phyloP scores from a whole-genome alignment of 2,888 invertebrate genomes.

The Aleiodes alternator region DNA sequence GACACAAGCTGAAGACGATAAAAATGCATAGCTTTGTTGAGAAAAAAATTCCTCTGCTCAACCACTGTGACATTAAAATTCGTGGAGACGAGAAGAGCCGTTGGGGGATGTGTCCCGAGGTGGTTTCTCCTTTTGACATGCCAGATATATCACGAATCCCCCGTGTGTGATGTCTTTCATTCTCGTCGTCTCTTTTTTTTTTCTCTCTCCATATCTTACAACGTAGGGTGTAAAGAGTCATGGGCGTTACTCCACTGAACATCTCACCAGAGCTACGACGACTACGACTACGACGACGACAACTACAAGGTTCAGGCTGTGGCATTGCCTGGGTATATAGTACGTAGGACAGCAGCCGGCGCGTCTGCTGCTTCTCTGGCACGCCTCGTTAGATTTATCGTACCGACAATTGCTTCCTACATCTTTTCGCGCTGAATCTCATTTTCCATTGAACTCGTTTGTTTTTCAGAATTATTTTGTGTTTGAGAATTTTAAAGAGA shows the following conservation, averaged over 20 bases:
- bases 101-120: no score
- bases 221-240: constrained; percentile 25
- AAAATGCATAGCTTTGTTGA: constrained; percentile 9
- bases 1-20: not conserved
- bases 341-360: constrained; percentile 45
- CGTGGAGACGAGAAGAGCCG: no score
- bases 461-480: constrained; percentile 5
- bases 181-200: constrained; percentile 15
- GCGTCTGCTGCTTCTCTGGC: constrained; percentile 61
- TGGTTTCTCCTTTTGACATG: constrained; percentile 42
- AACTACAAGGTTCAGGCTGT: constrained; percentile 36
- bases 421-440: constrained; percentile 48
- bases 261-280: constrained; percentile 12
- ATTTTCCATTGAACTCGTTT: constrained; percentile 21
- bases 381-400: constrained; percentile 69
- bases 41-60: not conserved
- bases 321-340: constrained; percentile 24
- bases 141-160: constrained; percentile 10
- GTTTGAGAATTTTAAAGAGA: not conserved
- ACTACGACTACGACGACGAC: not conserved
- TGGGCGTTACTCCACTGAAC: constrained; percentile 32
- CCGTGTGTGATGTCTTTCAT: constrained; percentile 41
- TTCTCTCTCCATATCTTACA: constrained; percentile 45
- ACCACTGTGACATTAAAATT: constrained; percentile 11
- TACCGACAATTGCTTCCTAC: constrained; percentile 55